Conservation (phyloP, 1,140 invertebrate genomes). For the Ceratina australensis region DNA sequence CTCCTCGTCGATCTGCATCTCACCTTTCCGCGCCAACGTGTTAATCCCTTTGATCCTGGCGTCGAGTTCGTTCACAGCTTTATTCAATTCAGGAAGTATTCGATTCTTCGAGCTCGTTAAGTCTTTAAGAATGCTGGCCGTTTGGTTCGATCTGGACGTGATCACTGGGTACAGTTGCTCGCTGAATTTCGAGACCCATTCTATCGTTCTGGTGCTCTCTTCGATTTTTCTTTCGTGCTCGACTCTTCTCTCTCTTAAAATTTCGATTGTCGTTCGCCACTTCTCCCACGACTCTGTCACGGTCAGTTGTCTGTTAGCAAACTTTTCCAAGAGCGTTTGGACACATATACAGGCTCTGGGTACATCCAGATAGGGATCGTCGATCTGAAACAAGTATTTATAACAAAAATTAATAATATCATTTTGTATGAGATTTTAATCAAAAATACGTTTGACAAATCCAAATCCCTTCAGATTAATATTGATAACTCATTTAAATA, state of each 20-base stretch:
- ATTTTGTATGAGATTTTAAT: no score
- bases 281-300: conserved; percentile 85
- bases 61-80: conserved; percentile 86
- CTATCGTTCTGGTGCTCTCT: conserved; percentile 87
- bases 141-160: conserved; percentile 82
- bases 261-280: conserved; percentile 83
- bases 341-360: conserved; percentile 85
- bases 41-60: conserved; percentile 85
- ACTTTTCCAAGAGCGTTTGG: conserved; percentile 85
- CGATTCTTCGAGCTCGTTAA: conserved; percentile 82
- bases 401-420: no score
- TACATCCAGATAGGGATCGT: conserved; percentile 88
- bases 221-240: conserved; percentile 86
- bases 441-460: no score
- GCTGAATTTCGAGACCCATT: conserved; percentile 87
- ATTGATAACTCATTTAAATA: no score
- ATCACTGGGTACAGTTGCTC: conserved; percentile 89
- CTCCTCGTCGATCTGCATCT: conserved; percentile 74
- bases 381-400: no score
- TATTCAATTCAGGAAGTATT: conserved; percentile 83
- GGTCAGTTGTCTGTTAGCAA: conserved; percentile 84
- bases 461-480: no score
- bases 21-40: conserved; percentile 73
- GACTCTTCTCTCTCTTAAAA: conserved; percentile 84
- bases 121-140: conserved; percentile 81